Evolutionary conservation across 2,888 invertebrate genomes (phyloP).

Genomic region (Autographa gamma): DNA sequence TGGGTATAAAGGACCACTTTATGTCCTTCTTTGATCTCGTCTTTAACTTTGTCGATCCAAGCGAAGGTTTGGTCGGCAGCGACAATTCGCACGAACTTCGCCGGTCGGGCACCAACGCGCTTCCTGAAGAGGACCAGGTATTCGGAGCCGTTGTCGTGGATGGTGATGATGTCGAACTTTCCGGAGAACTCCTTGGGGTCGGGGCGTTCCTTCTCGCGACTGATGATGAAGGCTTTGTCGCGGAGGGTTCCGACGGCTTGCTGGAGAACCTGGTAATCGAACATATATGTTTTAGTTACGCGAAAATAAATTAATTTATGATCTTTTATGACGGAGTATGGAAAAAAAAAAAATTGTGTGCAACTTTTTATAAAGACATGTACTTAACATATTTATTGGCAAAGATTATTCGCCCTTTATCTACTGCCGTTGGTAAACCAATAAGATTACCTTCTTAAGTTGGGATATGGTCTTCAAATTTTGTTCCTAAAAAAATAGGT

Average conservation of each 20-base stretch:
- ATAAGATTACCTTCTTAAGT: too few relatives aligned
- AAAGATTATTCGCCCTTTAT: too few relatives aligned
- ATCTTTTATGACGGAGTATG: too few relatives aligned
- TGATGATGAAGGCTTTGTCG: slow-evolving; percentile 90
- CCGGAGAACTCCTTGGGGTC: slow-evolving; percentile 79
- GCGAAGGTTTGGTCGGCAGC: slow-evolving; percentile 77
- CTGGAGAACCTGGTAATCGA: slow-evolving; percentile 75
- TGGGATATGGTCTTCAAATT: too few relatives aligned
- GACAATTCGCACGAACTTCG: slow-evolving; percentile 83
- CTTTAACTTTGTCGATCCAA: slow-evolving; percentile 88
- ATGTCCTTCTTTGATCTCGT: slow-evolving; percentile 78
- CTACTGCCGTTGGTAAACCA: too few relatives aligned
- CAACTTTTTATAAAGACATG: too few relatives aligned
- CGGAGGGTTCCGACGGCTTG: slow-evolving; percentile 84
- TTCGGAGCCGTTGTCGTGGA: slow-evolving; percentile 85
- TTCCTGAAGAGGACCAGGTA: slow-evolving; percentile 88
- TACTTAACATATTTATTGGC: too few relatives aligned
- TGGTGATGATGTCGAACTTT: slow-evolving; percentile 84
- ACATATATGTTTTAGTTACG: not conserved
- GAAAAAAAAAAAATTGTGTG: too few relatives aligned
- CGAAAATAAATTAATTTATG: too few relatives aligned
- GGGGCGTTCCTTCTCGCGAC: slow-evolving; percentile 88
- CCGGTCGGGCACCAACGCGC: slow-evolving; percentile 79
- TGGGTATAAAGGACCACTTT: slow-evolving; percentile 91
- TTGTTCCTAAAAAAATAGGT: too few relatives aligned